Base-by-base conservation (phyloP, 1,140 invertebrate species). In the Rhagoletis pomonella region DNA sequence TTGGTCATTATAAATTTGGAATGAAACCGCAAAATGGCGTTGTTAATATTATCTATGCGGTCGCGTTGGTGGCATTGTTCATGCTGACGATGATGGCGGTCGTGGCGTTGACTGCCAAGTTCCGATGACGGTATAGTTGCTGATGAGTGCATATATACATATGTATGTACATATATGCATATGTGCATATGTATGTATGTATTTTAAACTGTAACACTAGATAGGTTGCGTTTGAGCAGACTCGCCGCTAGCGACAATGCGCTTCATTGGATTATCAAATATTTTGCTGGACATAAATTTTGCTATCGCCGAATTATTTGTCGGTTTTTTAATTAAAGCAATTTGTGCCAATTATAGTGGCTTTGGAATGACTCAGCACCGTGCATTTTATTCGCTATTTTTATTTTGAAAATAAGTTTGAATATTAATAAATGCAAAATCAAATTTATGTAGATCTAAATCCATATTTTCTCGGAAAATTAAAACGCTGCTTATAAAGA, bases 1-100 rank as follows among this genome's bases (percentile, higher is more conserved):
- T 67, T 50, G 62, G 86, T 29, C 64, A 86, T 86, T 65, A 86
- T 86, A 86, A 86, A 86, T 86, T 86, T 67, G 47, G 44, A 67
- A 50, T 55, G 47, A 86, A 86, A 86, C 85, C 60, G 59, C 85
- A 58, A 86, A 86, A 86, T 86, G 85, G 85, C 85, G 85, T 86
- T 64, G 85, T 86, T 86, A 86, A 86, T 64, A 64, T 86, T 60
- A 86, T 62, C 19, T 84, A 84, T 59, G 47, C 58, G 50, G 67
- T 47, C 67, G 67, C 67, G 42, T 73, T 73, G 67, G 67, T 17
- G 67, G 67, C 67, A 73, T 17, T 14, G 6, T 44, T 73, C 67
- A 7, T 17, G 60, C 60, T 62, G 5, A 12, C 55, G 55, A 4
- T 12, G 55, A 29, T 67, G 65, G 7, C 39, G n/a, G n/a, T n/a